These are phyloP conservation scores for Tridacna crocea DNA, from an alignment of 2,888 invertebrate species.

Conservation along the genomic window DNA sequence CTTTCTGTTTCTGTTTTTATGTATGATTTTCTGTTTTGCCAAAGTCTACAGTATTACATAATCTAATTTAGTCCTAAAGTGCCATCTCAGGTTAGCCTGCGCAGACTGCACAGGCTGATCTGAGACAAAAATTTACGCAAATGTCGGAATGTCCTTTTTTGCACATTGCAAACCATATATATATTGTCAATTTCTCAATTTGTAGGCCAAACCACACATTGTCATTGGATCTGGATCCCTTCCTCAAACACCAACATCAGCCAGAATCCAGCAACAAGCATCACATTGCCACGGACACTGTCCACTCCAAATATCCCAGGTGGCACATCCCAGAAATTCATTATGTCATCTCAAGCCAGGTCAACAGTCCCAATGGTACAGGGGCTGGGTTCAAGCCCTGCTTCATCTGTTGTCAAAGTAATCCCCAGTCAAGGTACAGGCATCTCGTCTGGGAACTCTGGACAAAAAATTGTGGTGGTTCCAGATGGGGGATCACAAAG, in stretches of 20 bases:
- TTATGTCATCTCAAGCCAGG: constrained; percentile 76
- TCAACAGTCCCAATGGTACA: constrained; percentile 59
- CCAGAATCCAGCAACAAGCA: constrained; percentile 51
- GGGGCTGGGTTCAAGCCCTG: constrained; percentile 45
- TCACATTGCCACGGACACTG: constrained; percentile 60
- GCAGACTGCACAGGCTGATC: too few relatives aligned
- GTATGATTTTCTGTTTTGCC: too few relatives aligned
- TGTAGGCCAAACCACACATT: constrained; percentile 66
- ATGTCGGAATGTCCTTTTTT: too few relatives aligned
- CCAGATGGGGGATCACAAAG: constrained; percentile 47
- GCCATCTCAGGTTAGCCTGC: too few relatives aligned
- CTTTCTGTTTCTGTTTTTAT: too few relatives aligned
- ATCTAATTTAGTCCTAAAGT: too few relatives aligned
- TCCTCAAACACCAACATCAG: constrained; percentile 59
- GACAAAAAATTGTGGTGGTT: constrained; percentile 75
- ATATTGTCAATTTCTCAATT: neutral
- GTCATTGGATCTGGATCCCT: constrained; percentile 68
- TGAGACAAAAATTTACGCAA: too few relatives aligned
- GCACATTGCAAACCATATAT: too few relatives aligned
- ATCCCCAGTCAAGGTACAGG: constrained; percentile 50
- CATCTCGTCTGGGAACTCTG: constrained; percentile 42
- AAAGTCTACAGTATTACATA: too few relatives aligned
- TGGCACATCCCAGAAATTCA: constrained; percentile 72
- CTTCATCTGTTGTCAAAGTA: constrained; percentile 73
- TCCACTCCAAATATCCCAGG: constrained; percentile 58